Conservation (phyloP, 1,140 invertebrate species). For the Elysia chlorotica region DNA sequence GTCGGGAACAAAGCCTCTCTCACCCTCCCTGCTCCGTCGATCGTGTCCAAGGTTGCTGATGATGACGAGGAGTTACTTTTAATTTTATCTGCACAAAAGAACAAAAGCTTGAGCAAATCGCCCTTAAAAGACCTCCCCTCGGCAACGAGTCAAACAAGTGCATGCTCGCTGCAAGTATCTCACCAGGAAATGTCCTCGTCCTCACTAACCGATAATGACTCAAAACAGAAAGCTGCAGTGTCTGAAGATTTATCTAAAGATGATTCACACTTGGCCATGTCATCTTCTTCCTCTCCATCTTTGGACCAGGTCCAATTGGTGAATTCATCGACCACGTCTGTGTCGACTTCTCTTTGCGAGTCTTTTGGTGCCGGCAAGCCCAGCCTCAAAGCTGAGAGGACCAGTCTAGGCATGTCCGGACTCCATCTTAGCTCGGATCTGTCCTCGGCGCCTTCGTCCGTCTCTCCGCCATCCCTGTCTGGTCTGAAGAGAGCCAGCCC, state of each 20-base stretch:
- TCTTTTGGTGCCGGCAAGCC: neutral
- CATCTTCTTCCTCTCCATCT: neutral
- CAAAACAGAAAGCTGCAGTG: neutral
- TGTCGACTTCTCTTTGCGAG: neutral
- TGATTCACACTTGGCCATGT: neutral
- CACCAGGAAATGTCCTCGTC: neutral
- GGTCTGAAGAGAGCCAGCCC: no score
- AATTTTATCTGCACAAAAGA: constrained; percentile 25
- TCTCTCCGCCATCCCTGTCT: no score
- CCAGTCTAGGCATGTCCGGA: constrained; percentile 14
- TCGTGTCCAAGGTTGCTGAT: constrained; percentile 4
- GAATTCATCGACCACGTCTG: no score
- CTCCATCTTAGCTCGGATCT: neutral
- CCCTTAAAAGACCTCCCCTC: neutral
- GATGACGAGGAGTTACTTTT: constrained; percentile 22
- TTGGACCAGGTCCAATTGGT: neutral
- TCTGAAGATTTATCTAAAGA: neutral
- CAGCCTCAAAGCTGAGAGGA: constrained; percentile 3
- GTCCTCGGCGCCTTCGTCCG: neutral
- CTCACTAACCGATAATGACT: neutral
- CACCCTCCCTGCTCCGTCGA: neutral
- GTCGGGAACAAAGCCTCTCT: no score
- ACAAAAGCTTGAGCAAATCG: neutral
- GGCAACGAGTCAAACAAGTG: neutral
- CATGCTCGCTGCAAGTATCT: neutral